phyloP scores from a whole-genome alignment of 2,888 invertebrate genomes.

The Ditula angustiorana region DNA sequence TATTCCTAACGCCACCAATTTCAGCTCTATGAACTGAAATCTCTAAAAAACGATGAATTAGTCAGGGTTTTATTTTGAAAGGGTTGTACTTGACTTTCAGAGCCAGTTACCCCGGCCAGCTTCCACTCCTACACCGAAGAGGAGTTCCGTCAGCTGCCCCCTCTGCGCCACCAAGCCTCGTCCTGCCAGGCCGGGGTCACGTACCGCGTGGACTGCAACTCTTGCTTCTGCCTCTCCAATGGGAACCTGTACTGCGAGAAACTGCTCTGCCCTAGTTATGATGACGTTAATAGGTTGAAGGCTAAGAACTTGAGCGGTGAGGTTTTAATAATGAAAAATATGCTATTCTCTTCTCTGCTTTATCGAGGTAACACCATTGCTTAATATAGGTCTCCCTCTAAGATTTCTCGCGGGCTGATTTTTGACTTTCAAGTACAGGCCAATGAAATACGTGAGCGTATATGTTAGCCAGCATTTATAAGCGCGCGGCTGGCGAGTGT shows the following conservation, averaged over 20 bases:
- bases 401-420: no score
- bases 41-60: no score
- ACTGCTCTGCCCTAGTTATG: slow-evolving; percentile 60
- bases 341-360: no score
- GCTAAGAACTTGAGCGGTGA: slow-evolving; percentile 61
- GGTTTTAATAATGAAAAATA: background rate
- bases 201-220: slow-evolving; percentile 67
- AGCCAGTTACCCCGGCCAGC: slow-evolving; percentile 44
- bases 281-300: slow-evolving; percentile 54
- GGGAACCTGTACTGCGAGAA: slow-evolving; percentile 61
- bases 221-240: slow-evolving; percentile 60
- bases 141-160: slow-evolving; percentile 46
- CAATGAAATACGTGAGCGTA: no score
- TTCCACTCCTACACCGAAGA: slow-evolving; percentile 43
- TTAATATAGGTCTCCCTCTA: no score
- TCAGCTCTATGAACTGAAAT: no score
- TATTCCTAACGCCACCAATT: no score
- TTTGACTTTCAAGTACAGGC: no score
- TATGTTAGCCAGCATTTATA: no score
- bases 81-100: background rate
- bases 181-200: slow-evolving; percentile 58
- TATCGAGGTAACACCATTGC: no score
- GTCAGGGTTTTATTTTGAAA: background rate
- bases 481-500: no score
- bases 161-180: slow-evolving; percentile 50